Evolutionary conservation across 1,140 invertebrate species (phyloP).

Genomic region (Campoletis sonorensis): DNA sequence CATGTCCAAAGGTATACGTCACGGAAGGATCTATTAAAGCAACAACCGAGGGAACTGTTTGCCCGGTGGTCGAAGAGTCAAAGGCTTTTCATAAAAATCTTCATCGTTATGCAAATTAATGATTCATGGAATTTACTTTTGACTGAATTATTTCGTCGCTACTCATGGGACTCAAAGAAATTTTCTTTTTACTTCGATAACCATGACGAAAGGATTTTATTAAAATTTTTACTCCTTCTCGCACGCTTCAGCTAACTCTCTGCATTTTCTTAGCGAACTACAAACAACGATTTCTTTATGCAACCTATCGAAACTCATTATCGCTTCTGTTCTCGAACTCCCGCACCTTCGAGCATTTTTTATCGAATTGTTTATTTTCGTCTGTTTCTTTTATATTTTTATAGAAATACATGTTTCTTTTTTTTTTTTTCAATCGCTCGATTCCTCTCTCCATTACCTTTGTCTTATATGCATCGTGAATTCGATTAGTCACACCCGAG

Average conservation of each 20-base stretch:
- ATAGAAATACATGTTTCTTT: neutral
- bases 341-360: neutral
- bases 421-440: neutral
- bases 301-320: constrained; percentile 1
- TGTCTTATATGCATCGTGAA: constrained; percentile 34
- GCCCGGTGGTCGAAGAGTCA: neutral
- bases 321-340: constrained; percentile 1
- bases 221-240: neutral
- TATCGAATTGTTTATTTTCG: neutral
- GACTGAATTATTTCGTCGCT: neutral
- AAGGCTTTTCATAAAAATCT: neutral
- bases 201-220: neutral
- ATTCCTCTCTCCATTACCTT: constrained; percentile 20
- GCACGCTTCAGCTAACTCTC: neutral
- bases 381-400: neutral
- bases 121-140: neutral
- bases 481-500: constrained; percentile 37
- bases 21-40: neutral
- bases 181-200: neutral
- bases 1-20: neutral
- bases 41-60: neutral
- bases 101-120: neutral
- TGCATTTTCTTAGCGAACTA: neutral
- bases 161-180: neutral
- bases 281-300: neutral